These are phyloP conservation scores for Petrocephalus zakoni DNA, from an alignment of 2,113 vertebrate genomes.

Conservation along the genomic window DNA sequence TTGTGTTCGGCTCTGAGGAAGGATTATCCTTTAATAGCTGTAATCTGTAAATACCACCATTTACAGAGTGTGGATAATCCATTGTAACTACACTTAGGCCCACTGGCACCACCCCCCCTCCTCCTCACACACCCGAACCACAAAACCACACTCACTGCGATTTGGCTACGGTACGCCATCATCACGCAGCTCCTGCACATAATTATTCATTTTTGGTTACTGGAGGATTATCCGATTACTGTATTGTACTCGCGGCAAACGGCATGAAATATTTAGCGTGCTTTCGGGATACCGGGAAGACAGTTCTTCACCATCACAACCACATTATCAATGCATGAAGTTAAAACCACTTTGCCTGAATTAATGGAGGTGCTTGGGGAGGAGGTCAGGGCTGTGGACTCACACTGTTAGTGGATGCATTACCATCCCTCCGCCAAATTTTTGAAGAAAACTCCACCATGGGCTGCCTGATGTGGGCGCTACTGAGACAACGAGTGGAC, in stretches of 20 bases:
- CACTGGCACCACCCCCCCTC: no score
- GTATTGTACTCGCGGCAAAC: conserved; percentile 51
- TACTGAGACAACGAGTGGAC: neutral
- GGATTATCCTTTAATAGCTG: neutral
- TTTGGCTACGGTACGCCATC: neutral
- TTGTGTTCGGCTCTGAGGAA: neutral
- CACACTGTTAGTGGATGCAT: conserved; percentile 54
- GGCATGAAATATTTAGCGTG: conserved; percentile 73
- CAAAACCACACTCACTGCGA: conserved; percentile 2
- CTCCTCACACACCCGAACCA: neutral
- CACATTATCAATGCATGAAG: conserved; percentile 75
- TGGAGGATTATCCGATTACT: conserved; percentile 33
- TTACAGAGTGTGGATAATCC: neutral
- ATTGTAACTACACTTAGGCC: neutral
- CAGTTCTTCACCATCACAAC: conserved; percentile 58
- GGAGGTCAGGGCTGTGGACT: conserved; percentile 44
- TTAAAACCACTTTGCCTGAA: conserved; percentile 74
- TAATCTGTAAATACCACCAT: neutral
- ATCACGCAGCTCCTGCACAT: neutral
- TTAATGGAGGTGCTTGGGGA: conserved; percentile 64
- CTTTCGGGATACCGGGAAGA: conserved; percentile 70
- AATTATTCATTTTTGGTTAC: conserved; percentile 23
- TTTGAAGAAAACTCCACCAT: neutral
- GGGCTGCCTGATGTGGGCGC: neutral
- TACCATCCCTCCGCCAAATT: conserved; percentile 32